Evolutionary conservation across 64 coral and sea anemone species (phyloP), one percentile per base, ranked within the genome.

Genomic region (Porites australiensis): DNA sequence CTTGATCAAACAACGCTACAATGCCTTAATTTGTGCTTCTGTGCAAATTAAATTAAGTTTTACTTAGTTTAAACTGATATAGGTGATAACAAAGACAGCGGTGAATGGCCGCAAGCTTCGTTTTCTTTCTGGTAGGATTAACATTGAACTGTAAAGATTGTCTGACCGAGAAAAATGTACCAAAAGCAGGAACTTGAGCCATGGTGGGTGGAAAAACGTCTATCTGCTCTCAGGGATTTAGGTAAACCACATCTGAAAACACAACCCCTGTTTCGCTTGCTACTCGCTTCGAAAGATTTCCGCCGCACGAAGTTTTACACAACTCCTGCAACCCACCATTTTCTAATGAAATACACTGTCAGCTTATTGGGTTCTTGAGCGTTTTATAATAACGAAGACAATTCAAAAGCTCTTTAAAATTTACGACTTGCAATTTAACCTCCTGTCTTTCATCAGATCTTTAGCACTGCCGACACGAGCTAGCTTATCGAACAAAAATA

Each of bases 401-500:
- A 64, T 64, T 64, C 18, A 9, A 64, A 48, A 14, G 14, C 15
- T 22, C 18, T 5, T 4, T 84, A 45, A 46, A 68, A 9, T 68
- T 84, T 51, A 18, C 59, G 58, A 64, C 60, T 82, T 7, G 45
- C 62, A 2, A 18, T 22, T 83, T 84, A 65, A 50, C 64, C 18
- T 22, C 18, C 4, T 48, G 64, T 84, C 63, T 84, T 68, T 84
- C 63, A 69, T 68, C 81, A 68, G 75, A 78, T 78, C 50, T 78
- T 78, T 78, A 78, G 75, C 75, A 22, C 50, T 37, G 8, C 37
- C 9, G n/a, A 68, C 47, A 50, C 47, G 48, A 84, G 81, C 81
- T 84, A 21, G 13, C 45, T 84, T 69, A 83, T 67, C 79, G 14
- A 9, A 47, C 21, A 16, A 66, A 83, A 64, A 21, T 44, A 64